Evolutionary conservation across 2,888 invertebrate species (phyloP), one percentile per base, ranked within the genome.

Genomic region (Hemaris fuciformis): DNA sequence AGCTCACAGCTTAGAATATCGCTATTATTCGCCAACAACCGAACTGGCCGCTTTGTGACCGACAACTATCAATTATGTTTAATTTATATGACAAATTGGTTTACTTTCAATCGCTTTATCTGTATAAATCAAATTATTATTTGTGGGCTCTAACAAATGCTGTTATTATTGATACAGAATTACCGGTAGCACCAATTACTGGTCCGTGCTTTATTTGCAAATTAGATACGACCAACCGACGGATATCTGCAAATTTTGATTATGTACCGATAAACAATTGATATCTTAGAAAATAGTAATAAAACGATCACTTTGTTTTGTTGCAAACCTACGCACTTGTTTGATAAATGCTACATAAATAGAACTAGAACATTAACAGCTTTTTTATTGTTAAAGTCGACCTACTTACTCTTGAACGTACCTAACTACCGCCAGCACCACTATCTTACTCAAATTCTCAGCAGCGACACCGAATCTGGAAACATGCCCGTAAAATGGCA

Each of bases 311-410:
- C 27, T 27, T 27, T 20, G 27, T 53, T n/a, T n/a, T 53, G 53
- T 27, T 18, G 5, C 18, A 53, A 53, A 31, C 62, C 69, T 67
- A 68, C 66, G 63, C n/a, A n/a, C n/a, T 65, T 64, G 67, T 64
- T 53, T 10, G 31, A 53, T 3, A 53, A 31, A 31, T 53, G 31
- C 10, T 53, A 15, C 53, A 18, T 18, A 31, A 18, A 18, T 43
- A 2, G 43, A 43, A 20, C 43, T 8, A 8, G 18, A 38, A 38
- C 38, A 38, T n/a, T 38, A 2, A 4, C 2, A 0, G 5, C 38
- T 38, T 3, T 10, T 38, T 0, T n/a, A n/a, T n/a, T 3, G n/a
- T n/a, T n/a, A n/a, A n/a, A n/a, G n/a, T n/a, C n/a, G n/a, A n/a
- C n/a, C n/a, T n/a, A n/a, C n/a, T n/a, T n/a, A n/a, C n/a, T n/a